Conservation (phyloP, 53 echinoderm and acorn worm species). For the Antedon mediterranea region DNA sequence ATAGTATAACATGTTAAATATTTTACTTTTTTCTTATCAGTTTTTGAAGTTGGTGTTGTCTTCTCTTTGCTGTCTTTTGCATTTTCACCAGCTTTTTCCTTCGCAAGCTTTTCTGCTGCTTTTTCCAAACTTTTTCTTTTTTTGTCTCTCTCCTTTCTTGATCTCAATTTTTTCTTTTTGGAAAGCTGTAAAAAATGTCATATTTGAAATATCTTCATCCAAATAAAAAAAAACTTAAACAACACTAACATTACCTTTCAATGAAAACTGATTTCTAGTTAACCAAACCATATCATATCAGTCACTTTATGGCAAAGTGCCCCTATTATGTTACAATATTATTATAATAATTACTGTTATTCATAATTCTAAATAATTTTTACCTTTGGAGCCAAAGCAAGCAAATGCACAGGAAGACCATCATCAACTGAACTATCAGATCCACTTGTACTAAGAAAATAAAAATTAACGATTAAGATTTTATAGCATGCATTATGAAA, state of each 20-base stretch:
- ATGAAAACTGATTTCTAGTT: too few relatives aligned
- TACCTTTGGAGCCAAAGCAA: constrained; percentile 95
- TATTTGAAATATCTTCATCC: too few relatives aligned
- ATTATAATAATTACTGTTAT: too few relatives aligned
- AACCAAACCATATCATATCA: too few relatives aligned
- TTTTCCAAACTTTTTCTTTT: constrained; percentile 62
- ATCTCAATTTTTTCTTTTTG: constrained; percentile 94
- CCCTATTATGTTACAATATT: too few relatives aligned
- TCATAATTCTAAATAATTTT: too few relatives aligned
- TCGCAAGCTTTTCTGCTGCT: constrained; percentile 31
- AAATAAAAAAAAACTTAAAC: too few relatives aligned
- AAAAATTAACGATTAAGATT: neutral
- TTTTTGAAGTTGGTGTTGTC: constrained; percentile 30
- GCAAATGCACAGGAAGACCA: constrained; percentile 85
- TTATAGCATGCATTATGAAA: too few relatives aligned
- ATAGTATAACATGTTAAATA: too few relatives aligned
- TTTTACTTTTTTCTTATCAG: constrained; percentile 25
- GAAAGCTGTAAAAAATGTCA: constrained; percentile 26
- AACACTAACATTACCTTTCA: too few relatives aligned
- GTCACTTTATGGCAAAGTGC: too few relatives aligned
- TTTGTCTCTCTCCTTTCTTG: constrained; percentile 85
- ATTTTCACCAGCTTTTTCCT: constrained; percentile 23
- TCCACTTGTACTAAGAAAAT: constrained; percentile 63
- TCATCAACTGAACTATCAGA: constrained; percentile 97
- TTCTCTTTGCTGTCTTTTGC: constrained; percentile 31